Base-by-base conservation (phyloP, 2,888 invertebrate species). In the Himalopsyche kuldschensis region DNA sequence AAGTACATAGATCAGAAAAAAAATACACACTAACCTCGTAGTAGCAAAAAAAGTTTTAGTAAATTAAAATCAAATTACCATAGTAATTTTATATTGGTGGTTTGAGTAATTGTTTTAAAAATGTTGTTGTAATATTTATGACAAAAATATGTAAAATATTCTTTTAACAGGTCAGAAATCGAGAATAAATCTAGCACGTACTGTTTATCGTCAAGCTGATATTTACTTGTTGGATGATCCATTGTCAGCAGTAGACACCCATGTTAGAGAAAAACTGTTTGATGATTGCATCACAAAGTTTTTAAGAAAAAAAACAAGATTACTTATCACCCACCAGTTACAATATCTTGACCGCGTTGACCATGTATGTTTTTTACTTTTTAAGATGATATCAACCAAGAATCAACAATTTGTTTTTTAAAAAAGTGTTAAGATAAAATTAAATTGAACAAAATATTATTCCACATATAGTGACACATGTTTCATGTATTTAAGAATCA, bases 311-410 rank as follows among this genome's bases (percentile, higher is more conserved):
- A 95, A 95, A 88, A 95, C 95, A 10, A 93, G 95, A 0, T 92
- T 97, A 78, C 90, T 97, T 82, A 95, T 96, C 4, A 97, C 97
- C 0, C 97, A 97, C 90, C 97, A 97, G 88, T 89, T 97, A 79
- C 97, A 97, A 88, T 96, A 95, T 87, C 90, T 96, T 10, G 94
- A 94, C 87, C 91, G 93, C 55, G 95, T 94, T 1, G 94, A 95
- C 88, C 93, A 93, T 83, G 92, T 92, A 35, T 78, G 84, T 81
- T 55, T 11, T 69, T 24, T 79, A 78, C 6, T 4, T 69, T 69
- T 20, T 24, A 20, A n/a, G n/a, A n/a, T 20, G 30, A 69, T 24
- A 27, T 69, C 20, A 32, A 77, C 8, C 31, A 77, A 77, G 11
- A 4, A 77, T 20, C 20, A 20, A 10, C 20, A 77, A 77, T 77